A percentile compares a stretch with the other conserved stretches of the same genome.
Evolutionary conservation across 2,888 invertebrate species (phyloP).

Genomic region (Sussaba pulchella): DNA sequence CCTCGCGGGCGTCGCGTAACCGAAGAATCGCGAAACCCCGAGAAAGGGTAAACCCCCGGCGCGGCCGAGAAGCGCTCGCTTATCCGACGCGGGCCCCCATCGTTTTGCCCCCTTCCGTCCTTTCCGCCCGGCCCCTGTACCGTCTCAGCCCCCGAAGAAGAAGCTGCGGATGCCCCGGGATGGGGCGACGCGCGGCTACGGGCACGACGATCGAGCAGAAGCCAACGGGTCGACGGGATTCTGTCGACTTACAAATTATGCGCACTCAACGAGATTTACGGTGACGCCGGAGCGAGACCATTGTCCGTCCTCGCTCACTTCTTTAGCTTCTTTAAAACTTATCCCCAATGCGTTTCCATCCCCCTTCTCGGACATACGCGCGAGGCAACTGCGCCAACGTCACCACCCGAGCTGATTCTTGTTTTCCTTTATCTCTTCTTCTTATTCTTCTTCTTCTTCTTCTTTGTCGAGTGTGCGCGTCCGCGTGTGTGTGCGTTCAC

Average conservation of each 20-base stretch:
- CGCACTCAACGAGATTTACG: constrained; percentile 84
- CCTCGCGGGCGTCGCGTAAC: constrained; percentile 13
- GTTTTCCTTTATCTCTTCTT: constrained; percentile 50
- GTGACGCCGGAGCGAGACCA: constrained; percentile 84
- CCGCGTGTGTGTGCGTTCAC: constrained; percentile 15
- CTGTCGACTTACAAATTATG: constrained; percentile 84
- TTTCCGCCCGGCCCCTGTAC: too few relatives aligned
- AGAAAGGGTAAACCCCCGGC: constrained; percentile 27
- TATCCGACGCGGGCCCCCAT: too few relatives aligned
- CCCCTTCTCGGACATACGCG: neutral
- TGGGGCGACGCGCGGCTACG: constrained; percentile 38
- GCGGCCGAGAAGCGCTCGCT: too few relatives aligned
- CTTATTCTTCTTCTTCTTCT: constrained; percentile 41
- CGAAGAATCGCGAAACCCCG: constrained; percentile 38
- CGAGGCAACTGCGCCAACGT: constrained; percentile 39
- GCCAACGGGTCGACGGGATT: constrained; percentile 68
- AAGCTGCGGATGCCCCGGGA: constrained; percentile 29
- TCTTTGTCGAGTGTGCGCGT: neutral
- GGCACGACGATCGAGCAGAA: constrained; percentile 18
- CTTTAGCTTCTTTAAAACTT: constrained; percentile 74
- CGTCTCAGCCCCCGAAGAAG: too few relatives aligned
- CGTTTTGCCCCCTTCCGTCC: too few relatives aligned
- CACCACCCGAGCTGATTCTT: constrained; percentile 48
- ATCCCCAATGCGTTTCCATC: constrained; percentile 72
- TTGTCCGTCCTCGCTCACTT: constrained; percentile 83